Percentiles rank a stretch among this genome's conserved stretches.
Evolutionary conservation across 2,113 vertebrate species (phyloP).

Genomic region (Athene cunicularia): DNA sequence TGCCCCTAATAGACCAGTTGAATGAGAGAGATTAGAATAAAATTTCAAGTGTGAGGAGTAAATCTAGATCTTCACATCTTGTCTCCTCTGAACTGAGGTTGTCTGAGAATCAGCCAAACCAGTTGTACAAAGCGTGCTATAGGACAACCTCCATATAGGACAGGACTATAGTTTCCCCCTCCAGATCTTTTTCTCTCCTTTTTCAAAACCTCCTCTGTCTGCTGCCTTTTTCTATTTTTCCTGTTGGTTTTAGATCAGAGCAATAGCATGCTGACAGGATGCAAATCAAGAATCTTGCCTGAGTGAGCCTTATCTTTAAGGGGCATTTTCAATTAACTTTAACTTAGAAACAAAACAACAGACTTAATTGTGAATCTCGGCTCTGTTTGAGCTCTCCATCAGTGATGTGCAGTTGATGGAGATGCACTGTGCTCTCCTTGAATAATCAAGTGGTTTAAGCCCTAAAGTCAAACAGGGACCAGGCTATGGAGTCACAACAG

Average conservation of each 20-base stretch:
- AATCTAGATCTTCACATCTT: background rate
- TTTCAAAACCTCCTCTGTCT: background rate
- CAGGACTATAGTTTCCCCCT: background rate
- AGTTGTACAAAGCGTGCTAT: background rate
- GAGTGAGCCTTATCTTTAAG: background rate
- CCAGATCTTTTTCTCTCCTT: background rate
- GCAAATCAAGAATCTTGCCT: background rate
- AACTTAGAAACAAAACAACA: background rate
- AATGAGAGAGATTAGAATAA: background rate
- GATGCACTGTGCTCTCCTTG: fast-evolving
- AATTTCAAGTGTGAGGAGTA: background rate
- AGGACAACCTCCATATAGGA: background rate
- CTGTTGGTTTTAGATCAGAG: background rate
- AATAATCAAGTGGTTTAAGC: background rate
- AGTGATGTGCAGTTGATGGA: fast-evolving
- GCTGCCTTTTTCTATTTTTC: background rate
- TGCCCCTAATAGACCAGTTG: background rate
- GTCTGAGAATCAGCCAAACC: background rate
- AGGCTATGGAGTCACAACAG: fast-evolving
- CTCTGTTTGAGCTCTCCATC: background rate
- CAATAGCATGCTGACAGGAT: background rate
- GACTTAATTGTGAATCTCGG: background rate
- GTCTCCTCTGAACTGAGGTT: background rate
- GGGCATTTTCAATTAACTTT: background rate
- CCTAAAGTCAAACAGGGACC: background rate